phyloP scores from a whole-genome alignment of 2,888 invertebrate genomes.

The Napeogenes inachia region DNA sequence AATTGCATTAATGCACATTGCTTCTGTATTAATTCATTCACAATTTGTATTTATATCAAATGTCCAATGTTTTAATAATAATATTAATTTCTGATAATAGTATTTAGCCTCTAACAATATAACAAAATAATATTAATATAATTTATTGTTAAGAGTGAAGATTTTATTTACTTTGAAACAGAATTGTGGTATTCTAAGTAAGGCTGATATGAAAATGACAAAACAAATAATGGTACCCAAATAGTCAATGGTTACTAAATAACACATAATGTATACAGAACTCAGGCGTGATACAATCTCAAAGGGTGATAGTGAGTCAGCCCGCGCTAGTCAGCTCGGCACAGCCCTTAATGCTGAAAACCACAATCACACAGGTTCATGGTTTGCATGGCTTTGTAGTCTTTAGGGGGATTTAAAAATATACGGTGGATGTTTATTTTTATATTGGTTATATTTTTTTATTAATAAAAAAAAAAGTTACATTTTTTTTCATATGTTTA shows the following conservation, averaged over 20 bases:
- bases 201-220: too few species aligned
- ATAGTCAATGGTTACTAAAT: conserved; percentile 4
- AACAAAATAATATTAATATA: too few species aligned
- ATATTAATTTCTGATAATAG: too few species aligned
- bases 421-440: conserved; percentile 3
- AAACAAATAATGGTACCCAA: too few species aligned
- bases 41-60: too few species aligned
- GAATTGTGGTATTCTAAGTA: too few species aligned
- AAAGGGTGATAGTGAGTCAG: conserved; percentile 69
- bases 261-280: conserved; percentile 51
- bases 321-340: conserved; percentile 65
- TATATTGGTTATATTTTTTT: neutral
- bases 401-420: conserved; percentile 24
- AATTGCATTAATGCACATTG: too few species aligned
- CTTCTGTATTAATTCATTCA: too few species aligned
- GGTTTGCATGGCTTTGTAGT: conserved; percentile 23
- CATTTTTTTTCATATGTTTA: neutral
- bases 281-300: conserved; percentile 70
- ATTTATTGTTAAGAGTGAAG: too few species aligned
- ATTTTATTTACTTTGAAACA: too few species aligned
- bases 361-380: conserved; percentile 45
- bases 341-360: conserved; percentile 65
- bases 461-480: neutral
- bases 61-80: too few species aligned
- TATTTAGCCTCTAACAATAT: too few species aligned